Percentiles rank a stretch among this genome's conserved stretches.
phyloP scores from a whole-genome alignment of 2,797 vertebrate species.

The Manis javanica region DNA sequence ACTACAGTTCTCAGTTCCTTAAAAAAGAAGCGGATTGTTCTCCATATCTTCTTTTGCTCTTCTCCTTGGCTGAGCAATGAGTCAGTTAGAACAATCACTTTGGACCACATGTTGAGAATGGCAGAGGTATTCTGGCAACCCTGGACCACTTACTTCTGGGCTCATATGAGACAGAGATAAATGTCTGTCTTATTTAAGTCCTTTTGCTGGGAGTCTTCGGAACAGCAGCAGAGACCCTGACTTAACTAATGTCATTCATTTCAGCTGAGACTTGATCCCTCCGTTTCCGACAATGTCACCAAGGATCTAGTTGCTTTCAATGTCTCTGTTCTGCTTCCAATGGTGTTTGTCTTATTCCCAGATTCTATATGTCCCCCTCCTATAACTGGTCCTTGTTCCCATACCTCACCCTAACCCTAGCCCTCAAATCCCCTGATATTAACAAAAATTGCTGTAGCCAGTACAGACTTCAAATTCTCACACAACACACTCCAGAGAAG shows the following conservation, averaged over 20 bases:
- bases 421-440: not conserved
- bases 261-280: not conserved
- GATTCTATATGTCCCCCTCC: not conserved
- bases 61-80: not conserved
- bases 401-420: not conserved
- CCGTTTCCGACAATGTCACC: not conserved
- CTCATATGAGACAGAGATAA: not conserved
- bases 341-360: not conserved
- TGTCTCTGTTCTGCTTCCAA: not conserved
- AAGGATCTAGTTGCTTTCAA: not conserved
- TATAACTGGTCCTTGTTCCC: not conserved
- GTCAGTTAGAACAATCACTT: not conserved
- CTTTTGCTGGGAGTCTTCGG: not conserved
- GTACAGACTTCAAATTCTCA: not conserved
- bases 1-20: not conserved
- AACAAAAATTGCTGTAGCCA: not conserved
- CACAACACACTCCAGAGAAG: not conserved
- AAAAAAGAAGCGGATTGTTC: not conserved
- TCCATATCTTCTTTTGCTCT: not conserved
- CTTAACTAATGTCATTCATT: not conserved
- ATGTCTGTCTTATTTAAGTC: not conserved
- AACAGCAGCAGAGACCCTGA: not conserved
- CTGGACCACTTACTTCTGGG: not conserved
- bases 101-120: not conserved
- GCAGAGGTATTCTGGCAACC: not conserved